Percentiles rank a stretch among this genome's conserved stretches.
Evolutionary conservation across 2,888 invertebrate genomes (phyloP).

Genomic region (Cephonodes hylas): DNA sequence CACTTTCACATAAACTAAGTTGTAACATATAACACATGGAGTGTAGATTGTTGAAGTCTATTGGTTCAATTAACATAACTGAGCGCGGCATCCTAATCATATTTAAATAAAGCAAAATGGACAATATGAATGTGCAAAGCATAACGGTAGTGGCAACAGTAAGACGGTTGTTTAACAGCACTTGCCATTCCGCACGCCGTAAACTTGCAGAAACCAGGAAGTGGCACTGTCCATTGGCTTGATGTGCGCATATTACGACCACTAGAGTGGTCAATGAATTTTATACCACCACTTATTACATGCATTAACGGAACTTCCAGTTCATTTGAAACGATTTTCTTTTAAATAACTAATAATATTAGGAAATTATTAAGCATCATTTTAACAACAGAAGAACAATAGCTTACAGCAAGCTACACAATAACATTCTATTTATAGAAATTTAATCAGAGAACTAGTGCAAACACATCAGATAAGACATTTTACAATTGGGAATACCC

Average conservation of each 20-base stretch:
- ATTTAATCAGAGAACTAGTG: not conserved
- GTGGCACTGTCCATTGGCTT: constrained; percentile 39
- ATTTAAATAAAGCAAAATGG: constrained; percentile 27
- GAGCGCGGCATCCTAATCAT: constrained; percentile 27
- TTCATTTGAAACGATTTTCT: too few relatives aligned
- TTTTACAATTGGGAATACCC: not conserved
- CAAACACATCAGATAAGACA: not conserved
- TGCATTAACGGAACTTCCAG: too few relatives aligned
- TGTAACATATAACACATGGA: not conserved
- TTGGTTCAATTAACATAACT: not conserved
- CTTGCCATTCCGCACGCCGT: constrained; percentile 40
- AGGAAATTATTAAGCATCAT: too few relatives aligned
- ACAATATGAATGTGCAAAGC: constrained; percentile 22
- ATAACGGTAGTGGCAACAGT: constrained; percentile 55
- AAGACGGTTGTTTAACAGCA: constrained; percentile 45
- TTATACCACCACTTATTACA: constrained; percentile 22
- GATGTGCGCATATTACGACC: constrained; percentile 35
- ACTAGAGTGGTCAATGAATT: constrained; percentile 34
- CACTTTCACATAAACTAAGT: not conserved
- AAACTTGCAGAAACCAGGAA: constrained; percentile 58
- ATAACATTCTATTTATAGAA: not conserved
- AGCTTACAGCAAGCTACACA: not conserved
- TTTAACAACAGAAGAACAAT: not conserved
- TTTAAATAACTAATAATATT: too few relatives aligned
- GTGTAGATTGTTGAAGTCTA: not conserved